These are phyloP conservation scores for Cavia porcellus DNA, from an alignment of 2,113 vertebrate genomes.

Conservation along the genomic window DNA sequence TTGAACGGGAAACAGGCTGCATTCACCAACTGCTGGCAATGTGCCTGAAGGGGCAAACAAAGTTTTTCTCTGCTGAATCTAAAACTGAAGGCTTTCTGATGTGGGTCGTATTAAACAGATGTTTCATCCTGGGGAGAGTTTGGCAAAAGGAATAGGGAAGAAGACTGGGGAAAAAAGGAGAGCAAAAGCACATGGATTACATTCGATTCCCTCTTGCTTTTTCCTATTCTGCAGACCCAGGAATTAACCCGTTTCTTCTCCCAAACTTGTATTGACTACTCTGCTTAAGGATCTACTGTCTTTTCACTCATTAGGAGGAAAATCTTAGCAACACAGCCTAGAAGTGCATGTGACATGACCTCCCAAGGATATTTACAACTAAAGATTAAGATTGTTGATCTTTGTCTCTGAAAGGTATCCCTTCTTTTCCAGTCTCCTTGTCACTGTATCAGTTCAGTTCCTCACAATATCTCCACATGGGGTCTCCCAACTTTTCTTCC, in stretches of 20 bases:
- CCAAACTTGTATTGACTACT: rapidly evolving
- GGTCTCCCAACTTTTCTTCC: neutral
- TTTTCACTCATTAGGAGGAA: neutral
- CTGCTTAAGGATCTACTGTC: neutral
- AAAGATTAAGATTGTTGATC: neutral
- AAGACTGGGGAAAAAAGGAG: neutral
- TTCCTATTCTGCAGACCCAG: neutral
- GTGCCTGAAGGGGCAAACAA: neutral
- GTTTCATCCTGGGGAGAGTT: neutral
- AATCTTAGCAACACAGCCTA: neutral
- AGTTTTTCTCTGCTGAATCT: neutral
- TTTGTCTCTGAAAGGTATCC: neutral
- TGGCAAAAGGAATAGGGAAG: neutral
- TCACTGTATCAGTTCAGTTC: neutral
- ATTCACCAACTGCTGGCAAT: neutral
- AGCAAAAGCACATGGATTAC: neutral
- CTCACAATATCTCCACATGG: neutral
- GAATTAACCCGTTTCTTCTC: neutral
- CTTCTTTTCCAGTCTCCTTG: neutral
- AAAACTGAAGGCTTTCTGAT: neutral
- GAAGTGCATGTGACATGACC: neutral
- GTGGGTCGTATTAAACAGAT: neutral
- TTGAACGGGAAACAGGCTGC: neutral
- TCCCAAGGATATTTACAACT: neutral
- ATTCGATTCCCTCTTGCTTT: neutral